Evolutionary conservation across 2,797 vertebrate genomes (phyloP), one percentile per base, ranked within the genome.

Genomic region (Sebastes trivittatus): DNA sequence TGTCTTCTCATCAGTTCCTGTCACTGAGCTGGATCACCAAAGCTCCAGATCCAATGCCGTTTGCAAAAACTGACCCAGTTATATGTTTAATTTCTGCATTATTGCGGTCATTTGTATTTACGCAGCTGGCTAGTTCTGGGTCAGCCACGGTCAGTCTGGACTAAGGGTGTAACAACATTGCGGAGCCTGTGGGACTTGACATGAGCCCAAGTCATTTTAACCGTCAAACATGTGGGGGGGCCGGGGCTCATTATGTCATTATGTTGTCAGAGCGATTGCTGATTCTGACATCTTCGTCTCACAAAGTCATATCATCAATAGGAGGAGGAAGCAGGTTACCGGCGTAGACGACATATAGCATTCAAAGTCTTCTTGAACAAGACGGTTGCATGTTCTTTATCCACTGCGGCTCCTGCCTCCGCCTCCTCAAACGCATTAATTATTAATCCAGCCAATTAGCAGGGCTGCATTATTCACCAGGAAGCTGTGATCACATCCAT

Each of bases 381-480:
- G 91, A 88, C 60, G 72, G 73, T 81, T 49, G 67, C n/a, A 14
- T 77, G 60, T 69, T 85, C 85, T 75, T 83, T 55, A 88, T 75
- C 84, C 83, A 23, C 38, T 54, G 25, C 46, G 25, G 75, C 78
- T 32, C 78, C 84, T 58, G 6, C 63, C 62, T 13, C 66, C 36
- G 32, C 56, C 75, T 80, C 83, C 71, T 72, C 72, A 20, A 78
- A 93, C 82, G 74, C 82, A 84, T 97, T 86, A 95, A 96, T 97
- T 96, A 97, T 98, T 96, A 93, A 97, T 88, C 83, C 86, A 86
- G 89, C 93, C 96, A 96, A 97, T 98, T 97, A 97, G 92, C 85
- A 87, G 70, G 75, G 83, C 91, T 90, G 89, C 95, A 96, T 97
- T 95, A 97, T 96, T 95, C 93, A 93, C 93, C 90, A 90, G 93